Conservation (phyloP, 2,888 invertebrate genomes). For the Apodemia hepburni region DNA sequence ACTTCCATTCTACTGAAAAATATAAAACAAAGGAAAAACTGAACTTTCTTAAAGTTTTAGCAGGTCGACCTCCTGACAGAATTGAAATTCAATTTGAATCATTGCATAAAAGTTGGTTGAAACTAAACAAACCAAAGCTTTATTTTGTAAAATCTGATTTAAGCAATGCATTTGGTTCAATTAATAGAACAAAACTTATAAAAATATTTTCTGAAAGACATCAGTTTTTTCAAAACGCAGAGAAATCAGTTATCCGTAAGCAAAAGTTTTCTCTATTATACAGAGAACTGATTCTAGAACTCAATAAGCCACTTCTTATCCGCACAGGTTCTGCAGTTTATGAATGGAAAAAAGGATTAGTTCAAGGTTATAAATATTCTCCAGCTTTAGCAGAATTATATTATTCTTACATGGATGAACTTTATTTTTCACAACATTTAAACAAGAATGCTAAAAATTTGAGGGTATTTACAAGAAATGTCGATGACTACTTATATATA, state of each 20-base stretch:
- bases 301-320: slow-evolving; percentile 59
- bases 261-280: slow-evolving; percentile 53
- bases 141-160: slow-evolving; percentile 72
- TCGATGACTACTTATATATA: slow-evolving; percentile 73
- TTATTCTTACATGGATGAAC: slow-evolving; percentile 58
- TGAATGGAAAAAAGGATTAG: slow-evolving; percentile 66
- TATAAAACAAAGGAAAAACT: slow-evolving; percentile 58
- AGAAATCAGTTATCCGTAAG: slow-evolving; percentile 44
- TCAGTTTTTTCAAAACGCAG: slow-evolving; percentile 44
- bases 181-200: slow-evolving; percentile 52
- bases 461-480: slow-evolving; percentile 60
- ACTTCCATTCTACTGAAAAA: slow-evolving; percentile 43
- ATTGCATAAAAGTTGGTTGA: slow-evolving; percentile 52
- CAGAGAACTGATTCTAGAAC: slow-evolving; percentile 55
- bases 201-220: slow-evolving; percentile 54
- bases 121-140: slow-evolving; percentile 52
- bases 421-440: slow-evolving; percentile 50
- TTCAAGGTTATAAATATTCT: slow-evolving; percentile 72
- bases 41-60: slow-evolving; percentile 48
- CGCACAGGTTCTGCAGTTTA: slow-evolving; percentile 67
- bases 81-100: slow-evolving; percentile 49
- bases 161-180: slow-evolving; percentile 72
- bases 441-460: slow-evolving; percentile 38
- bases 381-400: slow-evolving; percentile 73
- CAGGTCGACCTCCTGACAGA: slow-evolving; percentile 41